These are phyloP conservation scores for Carduelis carduelis DNA, from an alignment of 2,797 vertebrate genomes.

Conservation along the genomic window DNA sequence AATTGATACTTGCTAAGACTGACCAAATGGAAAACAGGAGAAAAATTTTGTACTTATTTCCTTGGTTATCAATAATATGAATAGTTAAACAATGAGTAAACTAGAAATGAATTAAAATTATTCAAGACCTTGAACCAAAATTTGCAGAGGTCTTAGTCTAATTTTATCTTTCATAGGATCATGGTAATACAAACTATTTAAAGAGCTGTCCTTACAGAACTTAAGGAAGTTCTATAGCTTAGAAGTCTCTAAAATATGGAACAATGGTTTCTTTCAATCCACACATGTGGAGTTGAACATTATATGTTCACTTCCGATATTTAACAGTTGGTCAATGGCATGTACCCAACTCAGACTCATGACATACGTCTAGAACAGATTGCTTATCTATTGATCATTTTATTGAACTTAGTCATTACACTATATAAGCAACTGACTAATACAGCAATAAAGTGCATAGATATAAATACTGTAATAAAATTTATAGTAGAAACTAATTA, in stretches of 20 bases:
- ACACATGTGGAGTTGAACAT: not conserved
- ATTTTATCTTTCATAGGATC: not conserved
- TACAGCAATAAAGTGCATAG: not conserved
- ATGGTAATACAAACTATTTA: not conserved
- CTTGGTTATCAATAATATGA: not conserved
- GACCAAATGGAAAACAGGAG: not conserved
- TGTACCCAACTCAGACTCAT: not conserved
- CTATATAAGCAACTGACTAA: not conserved
- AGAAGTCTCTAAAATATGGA: not conserved
- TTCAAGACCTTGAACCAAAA: not conserved
- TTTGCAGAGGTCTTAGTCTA: not conserved
- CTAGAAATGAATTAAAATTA: not conserved
- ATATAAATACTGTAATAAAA: not conserved
- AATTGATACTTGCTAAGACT: not conserved
- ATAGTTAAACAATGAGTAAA: not conserved
- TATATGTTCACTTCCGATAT: not conserved
- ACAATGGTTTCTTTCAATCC: not conserved
- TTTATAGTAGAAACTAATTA: not conserved
- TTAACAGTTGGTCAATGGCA: not conserved
- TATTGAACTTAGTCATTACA: not conserved
- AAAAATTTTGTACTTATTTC: not conserved
- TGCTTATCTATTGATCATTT: not conserved
- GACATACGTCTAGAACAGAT: not conserved
- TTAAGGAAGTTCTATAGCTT: not conserved
- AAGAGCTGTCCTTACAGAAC: not conserved